phyloP scores from a whole-genome alignment of 2,797 vertebrate species.

The Catamblyrhynchus diadema region DNA sequence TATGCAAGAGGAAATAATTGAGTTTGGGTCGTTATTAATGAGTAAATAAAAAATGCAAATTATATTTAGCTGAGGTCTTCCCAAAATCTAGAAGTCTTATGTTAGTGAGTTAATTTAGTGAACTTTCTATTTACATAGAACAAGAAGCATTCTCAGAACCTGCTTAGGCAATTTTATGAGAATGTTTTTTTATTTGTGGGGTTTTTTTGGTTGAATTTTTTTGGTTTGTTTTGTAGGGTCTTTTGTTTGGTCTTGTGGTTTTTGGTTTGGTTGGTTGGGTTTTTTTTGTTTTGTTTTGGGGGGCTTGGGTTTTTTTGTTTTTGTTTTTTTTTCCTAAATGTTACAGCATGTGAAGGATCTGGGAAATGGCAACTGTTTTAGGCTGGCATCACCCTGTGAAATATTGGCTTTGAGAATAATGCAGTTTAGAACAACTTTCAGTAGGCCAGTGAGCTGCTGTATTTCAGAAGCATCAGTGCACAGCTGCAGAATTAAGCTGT shows the following conservation, averaged over 20 bases:
- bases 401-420: not conserved
- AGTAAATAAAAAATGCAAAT: not conserved
- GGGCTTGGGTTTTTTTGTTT: not conserved
- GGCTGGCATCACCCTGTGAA: not conserved
- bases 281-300: no score
- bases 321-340: not conserved
- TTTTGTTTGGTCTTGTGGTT: not conserved
- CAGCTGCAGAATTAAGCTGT: not conserved
- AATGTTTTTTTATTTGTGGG: not conserved
- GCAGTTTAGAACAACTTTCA: not conserved
- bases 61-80: not conserved
- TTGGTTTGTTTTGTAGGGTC: not conserved
- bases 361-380: not conserved
- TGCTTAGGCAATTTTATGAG: not conserved
- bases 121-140: not conserved
- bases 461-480: not conserved
- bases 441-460: not conserved
- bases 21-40: not conserved
- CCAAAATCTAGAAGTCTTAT: not conserved
- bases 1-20: not conserved
- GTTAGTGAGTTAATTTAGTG: not conserved
- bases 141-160: not conserved
- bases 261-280: not conserved
- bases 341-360: not conserved
- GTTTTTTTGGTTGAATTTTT: not conserved